Base-by-base conservation (phyloP, 2,797 vertebrate species). In the Diplodus puntazzo region DNA sequence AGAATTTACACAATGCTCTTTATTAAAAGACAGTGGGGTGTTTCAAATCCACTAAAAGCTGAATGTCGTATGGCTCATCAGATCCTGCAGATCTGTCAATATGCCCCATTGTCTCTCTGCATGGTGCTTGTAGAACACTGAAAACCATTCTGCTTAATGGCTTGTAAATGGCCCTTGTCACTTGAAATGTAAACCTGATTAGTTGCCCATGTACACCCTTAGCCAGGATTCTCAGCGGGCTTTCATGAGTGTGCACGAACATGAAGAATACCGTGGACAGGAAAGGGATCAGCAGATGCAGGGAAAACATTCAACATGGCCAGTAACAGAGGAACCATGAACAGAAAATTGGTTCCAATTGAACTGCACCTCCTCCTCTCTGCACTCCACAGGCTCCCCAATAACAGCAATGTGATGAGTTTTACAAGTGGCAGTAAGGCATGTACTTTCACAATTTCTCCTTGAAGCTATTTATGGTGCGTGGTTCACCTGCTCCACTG, bases 1-100 rank as follows among this genome's bases (percentile, higher is more conserved):
- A 52, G 25, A 68, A 34, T 16, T 54, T 55, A 64, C 43, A 25
- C 60, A 55, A 65, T 55, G 63, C 18, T 84, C 69, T 73, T 66
- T 70, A 77, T 77, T 76, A 65, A 73, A 77, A 72, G 67, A 64
- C 81, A 80, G 73, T 34, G 58, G 77, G 55, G 64, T 65, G 69
- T 71, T 69, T 64, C 18, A 70, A 78, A 54, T 54, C 63, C 42
- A 49, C 50, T 30, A 46, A 70, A 68, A 63, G 70, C 66, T 34
- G 61, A 23, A 23, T 54, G 48, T 53, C 59, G 62, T 54, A 53
- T 7, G 30, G 71, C 39, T 62, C 64, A 62, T 81, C 66, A 39
- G 70, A 70, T 65, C 21, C 63, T 18, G 50, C 52, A 63, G 17
- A 69, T 62, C 52, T 57, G 49, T 69, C 42, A 57, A 54, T 43